A percentile compares a stretch with the other conserved stretches of the same genome.
Evolutionary conservation across 1,140 invertebrate species (phyloP).

Genomic region (Calycopis cecrops): DNA sequence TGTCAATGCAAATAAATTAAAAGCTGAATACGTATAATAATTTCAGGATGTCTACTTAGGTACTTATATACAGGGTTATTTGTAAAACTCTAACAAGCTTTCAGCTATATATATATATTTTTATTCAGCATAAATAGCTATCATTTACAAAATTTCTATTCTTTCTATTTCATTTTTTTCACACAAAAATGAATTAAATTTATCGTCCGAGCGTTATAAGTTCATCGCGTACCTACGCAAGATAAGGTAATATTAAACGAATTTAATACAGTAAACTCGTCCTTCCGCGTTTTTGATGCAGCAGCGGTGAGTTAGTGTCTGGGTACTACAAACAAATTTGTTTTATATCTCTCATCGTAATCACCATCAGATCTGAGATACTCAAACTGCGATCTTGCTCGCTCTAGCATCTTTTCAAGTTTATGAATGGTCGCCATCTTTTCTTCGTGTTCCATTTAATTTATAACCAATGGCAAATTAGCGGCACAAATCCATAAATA

Average conservation of each 20-base stretch:
- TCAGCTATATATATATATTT: no score
- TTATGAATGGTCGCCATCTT: conserved; percentile 48
- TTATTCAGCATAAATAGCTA: no score
- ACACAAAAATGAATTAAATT: no score
- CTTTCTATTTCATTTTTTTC: no score
- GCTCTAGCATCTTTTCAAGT: conserved; percentile 28
- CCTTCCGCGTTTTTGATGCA: not conserved
- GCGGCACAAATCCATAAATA: conserved; percentile 62
- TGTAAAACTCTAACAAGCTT: no score
- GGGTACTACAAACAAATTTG: conserved; percentile 15
- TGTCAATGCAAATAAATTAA: no score
- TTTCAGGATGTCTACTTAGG: no score
- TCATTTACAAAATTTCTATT: no score
- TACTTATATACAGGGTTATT: no score
- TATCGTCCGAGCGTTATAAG: no score
- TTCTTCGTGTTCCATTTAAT: conserved; percentile 54
- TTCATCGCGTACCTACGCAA: no score
- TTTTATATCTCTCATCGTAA: conserved; percentile 13
- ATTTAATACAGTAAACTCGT: conserved; percentile 4
- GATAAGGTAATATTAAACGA: not conserved
- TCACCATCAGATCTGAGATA: conserved; percentile 1
- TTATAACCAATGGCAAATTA: conserved; percentile 58
- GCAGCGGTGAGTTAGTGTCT: conserved; percentile 1
- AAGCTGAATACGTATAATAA: no score
- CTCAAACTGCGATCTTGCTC: not conserved